Conservation (phyloP, 2,888 invertebrate genomes). For the Drosophila robusta region DNA sequence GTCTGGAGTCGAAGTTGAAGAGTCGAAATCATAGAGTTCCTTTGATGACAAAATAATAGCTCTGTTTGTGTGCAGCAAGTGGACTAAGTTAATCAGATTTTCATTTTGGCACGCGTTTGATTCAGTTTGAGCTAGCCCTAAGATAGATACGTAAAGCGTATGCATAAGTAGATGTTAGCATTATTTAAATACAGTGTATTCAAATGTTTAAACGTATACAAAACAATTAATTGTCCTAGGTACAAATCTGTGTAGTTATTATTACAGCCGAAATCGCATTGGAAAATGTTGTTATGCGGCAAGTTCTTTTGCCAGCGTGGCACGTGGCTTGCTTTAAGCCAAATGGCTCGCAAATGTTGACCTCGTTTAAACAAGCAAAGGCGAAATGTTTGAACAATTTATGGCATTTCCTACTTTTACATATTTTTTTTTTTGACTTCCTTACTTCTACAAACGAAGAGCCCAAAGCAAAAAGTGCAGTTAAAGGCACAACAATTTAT, state of each 20-base stretch:
- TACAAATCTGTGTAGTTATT: conserved; percentile 27
- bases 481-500: conserved; percentile 33
- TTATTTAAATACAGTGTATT: conserved; percentile 59
- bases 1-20: too few relatives aligned
- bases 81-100: conserved; percentile 35
- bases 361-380: conserved; percentile 20
- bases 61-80: conserved; percentile 6
- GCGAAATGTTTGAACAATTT: conserved; percentile 40
- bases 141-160: conserved; percentile 3
- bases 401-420: conserved; percentile 15
- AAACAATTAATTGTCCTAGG: conserved; percentile 15
- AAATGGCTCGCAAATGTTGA: conserved; percentile 18
- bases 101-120: neutral
- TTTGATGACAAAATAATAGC: conserved; percentile 47
- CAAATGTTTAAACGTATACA: conserved; percentile 42
- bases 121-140: conserved; percentile 30
- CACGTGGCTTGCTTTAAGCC: neutral
- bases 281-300: conserved; percentile 25
- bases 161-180: conserved; percentile 28
- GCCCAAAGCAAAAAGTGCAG: conserved; percentile 12
- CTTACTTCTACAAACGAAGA: conserved; percentile 8
- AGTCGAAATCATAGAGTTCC: conserved; percentile 47
- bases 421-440: neutral
- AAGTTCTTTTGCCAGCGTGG: conserved; percentile 14
- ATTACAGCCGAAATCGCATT: conserved; percentile 10